phyloP scores from a whole-genome alignment of 1,140 invertebrate genomes.

The Sipha flava region DNA sequence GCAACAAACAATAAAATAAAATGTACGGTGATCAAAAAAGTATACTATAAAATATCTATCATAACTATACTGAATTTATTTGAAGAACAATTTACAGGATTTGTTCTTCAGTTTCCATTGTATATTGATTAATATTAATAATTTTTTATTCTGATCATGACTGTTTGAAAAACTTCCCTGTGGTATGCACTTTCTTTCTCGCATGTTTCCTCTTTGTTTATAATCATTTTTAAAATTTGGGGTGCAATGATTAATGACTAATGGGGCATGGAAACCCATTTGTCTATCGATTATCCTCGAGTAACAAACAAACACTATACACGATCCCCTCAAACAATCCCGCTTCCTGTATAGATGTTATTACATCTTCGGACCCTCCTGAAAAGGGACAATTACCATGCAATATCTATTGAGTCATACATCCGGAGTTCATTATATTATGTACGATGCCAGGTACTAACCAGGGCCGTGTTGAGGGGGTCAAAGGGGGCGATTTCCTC shows the following conservation, averaged over 20 bases:
- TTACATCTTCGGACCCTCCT: background rate
- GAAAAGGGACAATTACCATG: background rate
- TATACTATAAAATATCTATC: background rate
- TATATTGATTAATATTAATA: too few species aligned
- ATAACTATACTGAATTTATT: too few species aligned
- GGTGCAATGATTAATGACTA: conserved; percentile 22
- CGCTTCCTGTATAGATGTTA: background rate
- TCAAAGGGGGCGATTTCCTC: too few species aligned
- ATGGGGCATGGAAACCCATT: conserved; percentile 8
- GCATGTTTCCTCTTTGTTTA: background rate
- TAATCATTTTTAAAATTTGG: background rate
- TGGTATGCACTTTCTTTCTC: background rate
- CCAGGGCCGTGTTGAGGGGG: too few species aligned
- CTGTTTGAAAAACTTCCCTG: background rate
- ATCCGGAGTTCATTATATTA: background rate
- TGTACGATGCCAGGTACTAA: too few species aligned
- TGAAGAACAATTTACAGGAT: too few species aligned
- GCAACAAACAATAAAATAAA: background rate
- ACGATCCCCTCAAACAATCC: background rate
- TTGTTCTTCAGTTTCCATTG: too few species aligned
- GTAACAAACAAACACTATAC: background rate
- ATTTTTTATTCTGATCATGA: too few species aligned
- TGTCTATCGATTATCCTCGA: conserved; percentile 19
- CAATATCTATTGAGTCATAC: conserved; percentile 1
- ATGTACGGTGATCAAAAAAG: too few species aligned